Percentiles rank a stretch among this genome's conserved stretches.
phyloP scores from a whole-genome alignment of 2,797 vertebrate species.

The Sphaeramia orbicularis region DNA sequence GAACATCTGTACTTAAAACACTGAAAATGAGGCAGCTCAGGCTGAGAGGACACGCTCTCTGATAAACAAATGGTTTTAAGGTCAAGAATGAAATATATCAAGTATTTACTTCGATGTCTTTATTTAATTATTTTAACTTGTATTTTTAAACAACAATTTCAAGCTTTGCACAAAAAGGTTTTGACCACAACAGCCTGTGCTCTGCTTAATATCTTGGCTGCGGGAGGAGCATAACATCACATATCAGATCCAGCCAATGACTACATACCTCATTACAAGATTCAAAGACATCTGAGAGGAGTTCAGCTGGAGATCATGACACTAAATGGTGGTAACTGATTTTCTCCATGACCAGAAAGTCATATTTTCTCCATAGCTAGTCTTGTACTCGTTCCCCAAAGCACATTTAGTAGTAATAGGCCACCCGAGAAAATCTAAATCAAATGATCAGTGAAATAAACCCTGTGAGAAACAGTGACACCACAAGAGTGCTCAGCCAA shows the following conservation, averaged over 20 bases:
- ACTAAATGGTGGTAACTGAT: slow-evolving; percentile 60
- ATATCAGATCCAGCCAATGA: slow-evolving; percentile 79
- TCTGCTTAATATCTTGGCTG: slow-evolving; percentile 73
- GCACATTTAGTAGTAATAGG: slow-evolving; percentile 68
- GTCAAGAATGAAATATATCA: slow-evolving; percentile 24
- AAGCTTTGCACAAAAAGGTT: slow-evolving; percentile 84
- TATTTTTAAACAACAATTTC: slow-evolving; percentile 82
- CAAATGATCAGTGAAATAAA: slow-evolving; percentile 71
- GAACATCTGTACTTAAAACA: neutral
- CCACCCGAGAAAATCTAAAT: slow-evolving; percentile 60
- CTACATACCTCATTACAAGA: slow-evolving; percentile 67
- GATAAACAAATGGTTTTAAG: neutral
- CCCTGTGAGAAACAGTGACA: slow-evolving; percentile 69
- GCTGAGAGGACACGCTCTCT: neutral
- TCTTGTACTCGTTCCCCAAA: slow-evolving; percentile 47
- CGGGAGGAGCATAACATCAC: slow-evolving; percentile 75
- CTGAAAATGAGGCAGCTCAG: neutral
- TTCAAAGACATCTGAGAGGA: slow-evolving; percentile 71
- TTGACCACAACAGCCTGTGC: slow-evolving; percentile 79
- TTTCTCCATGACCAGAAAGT: slow-evolving; percentile 58
- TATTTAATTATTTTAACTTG: slow-evolving; percentile 77
- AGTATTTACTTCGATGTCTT: slow-evolving; percentile 46
- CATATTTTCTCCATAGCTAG: slow-evolving; percentile 31
- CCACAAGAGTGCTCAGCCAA: slow-evolving; percentile 76
- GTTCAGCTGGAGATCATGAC: slow-evolving; percentile 69